Evolutionary conservation across 2,113 vertebrate species (phyloP), one percentile per base, ranked within the genome.

Genomic region (Ptyas mucosa): DNA sequence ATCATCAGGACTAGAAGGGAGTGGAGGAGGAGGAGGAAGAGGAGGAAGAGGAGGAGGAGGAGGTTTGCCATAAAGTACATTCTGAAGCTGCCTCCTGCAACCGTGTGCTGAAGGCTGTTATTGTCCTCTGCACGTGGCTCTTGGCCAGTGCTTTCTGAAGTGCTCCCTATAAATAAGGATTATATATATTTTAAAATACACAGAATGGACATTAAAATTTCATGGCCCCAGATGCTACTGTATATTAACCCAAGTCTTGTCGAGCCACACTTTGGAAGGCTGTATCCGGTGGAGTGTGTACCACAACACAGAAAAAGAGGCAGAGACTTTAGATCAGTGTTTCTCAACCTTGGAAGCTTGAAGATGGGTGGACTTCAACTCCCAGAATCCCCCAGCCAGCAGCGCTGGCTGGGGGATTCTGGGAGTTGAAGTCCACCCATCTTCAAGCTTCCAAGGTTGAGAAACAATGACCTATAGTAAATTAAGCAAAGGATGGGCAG

Each of bases 41-140:
- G 8, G 7, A 2, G 2, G 21, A 1, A 4, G 18, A 6, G 0
- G 14, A 15, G 14, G 14, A 3, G 2, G 23, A 24, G 23, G 8
- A 24, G 21, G 55, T 29, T 61, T 61, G 58, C 58, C 58, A 61
- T 7, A 34, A 75, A 15, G 64, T 6, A 7, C 64, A 75, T 34
- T 75, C 18, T 15, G 5, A 5, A 18, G 64, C 64, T 75, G 64
- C 29, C 64, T 75, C 5, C 6, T 75, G 64, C 64, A 18, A 34
- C 12, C 0, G 14, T 2, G 14, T 7, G 29, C 64, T 15, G 29
- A 69, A 15, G 29, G 29, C 64, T 75, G 14, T 15, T 75, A 34
- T 75, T 34, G 18, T 7, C 5, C 64, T 6, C 64, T 8, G 0
- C 64, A 15, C 0, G 29, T 34, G 14, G 64, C 64, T 15, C n/a